Conservation (phyloP, 2,113 vertebrate genomes). For the Mionectes macconnelli region DNA sequence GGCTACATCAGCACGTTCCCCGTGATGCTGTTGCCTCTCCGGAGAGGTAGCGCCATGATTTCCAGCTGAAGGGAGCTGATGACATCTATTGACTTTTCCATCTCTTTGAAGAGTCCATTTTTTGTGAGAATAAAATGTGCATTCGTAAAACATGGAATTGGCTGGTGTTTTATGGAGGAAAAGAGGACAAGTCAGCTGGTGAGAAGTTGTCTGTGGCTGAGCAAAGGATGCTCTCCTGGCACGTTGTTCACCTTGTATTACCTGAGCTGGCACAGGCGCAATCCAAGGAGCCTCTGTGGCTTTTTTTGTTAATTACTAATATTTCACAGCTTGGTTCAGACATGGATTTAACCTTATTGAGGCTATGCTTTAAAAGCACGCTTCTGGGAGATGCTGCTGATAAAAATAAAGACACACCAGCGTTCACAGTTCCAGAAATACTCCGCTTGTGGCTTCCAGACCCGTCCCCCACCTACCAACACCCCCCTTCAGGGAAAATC, state of each 20-base stretch:
- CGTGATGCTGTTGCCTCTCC: accelerated
- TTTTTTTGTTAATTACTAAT: neutral
- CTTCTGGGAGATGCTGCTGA: neutral
- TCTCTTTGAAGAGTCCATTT: neutral
- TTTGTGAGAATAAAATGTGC: neutral
- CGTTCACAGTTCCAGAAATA: neutral
- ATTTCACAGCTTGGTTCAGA: neutral
- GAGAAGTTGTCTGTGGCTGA: neutral
- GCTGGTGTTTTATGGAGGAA: neutral
- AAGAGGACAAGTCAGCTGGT: neutral
- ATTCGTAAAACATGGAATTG: neutral
- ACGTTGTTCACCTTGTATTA: accelerated
- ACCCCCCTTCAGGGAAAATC: neutral
- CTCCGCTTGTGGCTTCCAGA: accelerated
- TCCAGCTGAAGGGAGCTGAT: neutral
- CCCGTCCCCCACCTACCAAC: neutral
- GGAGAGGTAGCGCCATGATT: neutral
- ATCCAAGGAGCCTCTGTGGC: neutral
- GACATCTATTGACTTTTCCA: neutral
- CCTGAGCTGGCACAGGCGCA: neutral
- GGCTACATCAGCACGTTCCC: neutral
- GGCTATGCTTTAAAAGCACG: neutral
- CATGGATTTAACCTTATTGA: neutral
- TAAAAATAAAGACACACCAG: neutral
- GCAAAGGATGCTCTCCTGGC: neutral